Conservation (phyloP, 2,888 invertebrate genomes). For the Lymantria dispar region DNA sequence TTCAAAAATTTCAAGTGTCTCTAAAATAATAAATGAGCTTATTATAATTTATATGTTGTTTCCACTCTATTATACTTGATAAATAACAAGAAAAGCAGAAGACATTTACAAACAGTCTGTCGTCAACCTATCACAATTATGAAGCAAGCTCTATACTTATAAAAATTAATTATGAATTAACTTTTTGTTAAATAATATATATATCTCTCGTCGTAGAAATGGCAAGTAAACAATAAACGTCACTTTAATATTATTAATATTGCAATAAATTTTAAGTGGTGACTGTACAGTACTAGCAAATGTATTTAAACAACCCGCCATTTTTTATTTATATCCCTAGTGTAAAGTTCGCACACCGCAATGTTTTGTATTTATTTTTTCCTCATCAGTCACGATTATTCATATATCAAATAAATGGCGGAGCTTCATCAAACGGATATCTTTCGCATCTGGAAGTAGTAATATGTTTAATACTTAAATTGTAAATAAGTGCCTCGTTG, state of each 20-base stretch:
- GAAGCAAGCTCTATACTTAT: no score
- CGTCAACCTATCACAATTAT: no score
- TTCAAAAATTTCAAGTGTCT: no score
- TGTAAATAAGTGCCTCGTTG: neutral
- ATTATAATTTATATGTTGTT: no score
- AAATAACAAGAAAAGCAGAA: no score
- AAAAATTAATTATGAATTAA: no score
- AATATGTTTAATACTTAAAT: conserved; percentile 35
- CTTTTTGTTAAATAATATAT: no score
- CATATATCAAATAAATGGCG: conserved; percentile 67
- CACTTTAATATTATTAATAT: conserved; percentile 54
- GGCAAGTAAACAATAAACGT: conserved; percentile 43
- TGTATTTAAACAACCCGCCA: conserved; percentile 45
- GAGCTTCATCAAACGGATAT: conserved; percentile 64
- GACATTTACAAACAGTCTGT: no score
- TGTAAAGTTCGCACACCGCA: conserved; percentile 54
- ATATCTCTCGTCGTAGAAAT: conserved; percentile 18
- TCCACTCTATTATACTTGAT: no score
- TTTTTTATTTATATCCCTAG: conserved; percentile 57
- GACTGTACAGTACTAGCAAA: conserved; percentile 44
- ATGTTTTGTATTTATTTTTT: conserved; percentile 46
- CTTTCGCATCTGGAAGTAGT: conserved; percentile 42
- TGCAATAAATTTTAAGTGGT: conserved; percentile 46
- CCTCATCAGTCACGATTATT: conserved; percentile 52
- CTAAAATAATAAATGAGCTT: no score